Percentiles rank a stretch among this genome's conserved stretches.
phyloP scores from a whole-genome alignment of 2,888 invertebrate genomes.

The Nymphalis c-album region DNA sequence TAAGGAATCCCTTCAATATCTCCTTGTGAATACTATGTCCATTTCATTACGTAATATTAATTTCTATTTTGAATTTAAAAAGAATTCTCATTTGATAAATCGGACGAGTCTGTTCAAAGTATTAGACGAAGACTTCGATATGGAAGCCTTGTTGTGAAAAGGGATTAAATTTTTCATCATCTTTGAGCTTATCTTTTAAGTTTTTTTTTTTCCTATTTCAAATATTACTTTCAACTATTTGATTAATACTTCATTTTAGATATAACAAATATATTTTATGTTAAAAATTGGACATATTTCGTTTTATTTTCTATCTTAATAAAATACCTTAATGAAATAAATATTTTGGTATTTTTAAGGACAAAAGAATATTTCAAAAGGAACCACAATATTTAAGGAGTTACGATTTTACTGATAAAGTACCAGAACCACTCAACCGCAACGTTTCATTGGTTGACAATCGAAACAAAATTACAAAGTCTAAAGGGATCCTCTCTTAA shows the following conservation, averaged over 20 bases:
- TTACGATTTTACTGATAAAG: slow-evolving; percentile 41
- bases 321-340: background rate
- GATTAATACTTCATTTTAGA: background rate
- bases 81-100: slow-evolving; percentile 19
- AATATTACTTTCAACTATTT: slow-evolving; percentile 9
- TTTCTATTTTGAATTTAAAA: background rate
- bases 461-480: slow-evolving; percentile 67
- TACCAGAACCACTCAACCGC: slow-evolving; percentile 50
- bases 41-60: background rate
- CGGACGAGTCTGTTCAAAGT: slow-evolving; percentile 33
- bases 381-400: slow-evolving; percentile 45
- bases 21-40: no score
- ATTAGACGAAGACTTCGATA: slow-evolving; percentile 42
- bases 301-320: no score
- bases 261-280: background rate
- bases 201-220: slow-evolving; percentile 18
- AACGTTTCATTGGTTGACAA: slow-evolving; percentile 57
- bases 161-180: slow-evolving; percentile 57
- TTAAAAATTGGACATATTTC: background rate
- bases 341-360: background rate
- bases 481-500: slow-evolving; percentile 62
- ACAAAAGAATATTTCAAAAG: slow-evolving; percentile 41
- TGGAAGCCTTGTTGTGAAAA: slow-evolving; percentile 52
- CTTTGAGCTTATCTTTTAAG: slow-evolving; percentile 28
- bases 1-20: no score